phyloP scores from a whole-genome alignment of 2,888 invertebrate genomes.

The Xestia xanthographa region DNA sequence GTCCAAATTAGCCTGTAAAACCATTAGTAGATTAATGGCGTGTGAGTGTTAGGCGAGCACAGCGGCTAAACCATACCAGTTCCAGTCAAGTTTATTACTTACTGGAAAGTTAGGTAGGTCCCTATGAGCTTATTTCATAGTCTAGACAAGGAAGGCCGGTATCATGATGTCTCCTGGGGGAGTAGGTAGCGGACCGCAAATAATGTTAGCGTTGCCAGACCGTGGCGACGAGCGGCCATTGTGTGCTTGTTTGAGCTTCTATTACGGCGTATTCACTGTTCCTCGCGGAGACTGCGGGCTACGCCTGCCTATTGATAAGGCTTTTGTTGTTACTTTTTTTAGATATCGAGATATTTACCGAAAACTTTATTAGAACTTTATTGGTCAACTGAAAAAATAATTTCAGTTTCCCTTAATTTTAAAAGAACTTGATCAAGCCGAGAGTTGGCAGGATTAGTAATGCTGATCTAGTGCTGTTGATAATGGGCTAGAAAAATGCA shows the following conservation, averaged over 20 bases:
- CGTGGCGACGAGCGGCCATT: slow-evolving; percentile 79
- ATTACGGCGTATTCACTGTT: slow-evolving; percentile 67
- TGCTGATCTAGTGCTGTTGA: not conserved
- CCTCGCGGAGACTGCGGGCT: slow-evolving; percentile 49
- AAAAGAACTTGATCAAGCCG: not conserved
- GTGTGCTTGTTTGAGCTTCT: slow-evolving; percentile 73
- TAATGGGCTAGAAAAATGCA: slow-evolving; percentile 7
- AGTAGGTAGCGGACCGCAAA: slow-evolving; percentile 86
- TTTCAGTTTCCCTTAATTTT: not conserved
- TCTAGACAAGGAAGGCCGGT: slow-evolving; percentile 83
- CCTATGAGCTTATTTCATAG: slow-evolving; percentile 70
- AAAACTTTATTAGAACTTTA: too few relatives aligned
- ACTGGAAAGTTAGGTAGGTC: slow-evolving; percentile 40
- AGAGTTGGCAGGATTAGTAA: not conserved
- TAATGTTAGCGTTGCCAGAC: slow-evolving; percentile 83
- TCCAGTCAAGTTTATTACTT: slow-evolving; percentile 41
- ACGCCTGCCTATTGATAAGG: slow-evolving; percentile 53
- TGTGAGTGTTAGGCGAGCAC: slow-evolving; percentile 3
- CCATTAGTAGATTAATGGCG: slow-evolving; percentile 60
- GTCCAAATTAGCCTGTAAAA: slow-evolving; percentile 36
- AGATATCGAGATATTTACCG: not conserved
- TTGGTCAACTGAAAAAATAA: not conserved
- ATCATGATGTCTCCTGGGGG: slow-evolving; percentile 79
- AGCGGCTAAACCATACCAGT: slow-evolving; percentile 14
- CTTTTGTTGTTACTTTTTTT: slow-evolving; percentile 5